Conservation (phyloP, 2,113 vertebrate genomes). For the Catagonus wagneri region DNA sequence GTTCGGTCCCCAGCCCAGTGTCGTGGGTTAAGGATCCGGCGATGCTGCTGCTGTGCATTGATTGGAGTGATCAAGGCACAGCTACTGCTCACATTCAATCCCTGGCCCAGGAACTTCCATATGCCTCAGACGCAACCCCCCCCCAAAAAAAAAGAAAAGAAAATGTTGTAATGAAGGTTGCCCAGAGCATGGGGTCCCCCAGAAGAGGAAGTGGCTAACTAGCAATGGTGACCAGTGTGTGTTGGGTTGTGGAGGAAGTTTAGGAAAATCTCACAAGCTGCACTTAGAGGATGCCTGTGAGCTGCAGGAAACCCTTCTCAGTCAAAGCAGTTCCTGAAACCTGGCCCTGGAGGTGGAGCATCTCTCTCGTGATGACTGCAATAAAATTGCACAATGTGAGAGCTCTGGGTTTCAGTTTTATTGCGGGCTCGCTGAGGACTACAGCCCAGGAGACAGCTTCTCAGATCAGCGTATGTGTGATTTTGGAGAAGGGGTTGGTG, state of each 20-base stretch:
- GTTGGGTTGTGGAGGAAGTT: background rate
- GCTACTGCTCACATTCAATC: no score
- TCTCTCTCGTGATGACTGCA: background rate
- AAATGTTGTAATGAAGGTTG: background rate
- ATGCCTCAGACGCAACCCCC: no score
- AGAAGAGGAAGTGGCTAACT: background rate
- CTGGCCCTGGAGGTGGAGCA: background rate
- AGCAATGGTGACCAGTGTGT: no score
- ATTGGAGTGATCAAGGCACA: no score
- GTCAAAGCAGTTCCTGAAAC: background rate
- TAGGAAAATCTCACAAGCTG: background rate
- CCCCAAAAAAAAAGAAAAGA: background rate
- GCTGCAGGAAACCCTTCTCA: background rate
- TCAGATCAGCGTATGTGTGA: background rate
- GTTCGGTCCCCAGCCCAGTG: no score
- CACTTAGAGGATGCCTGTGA: no score
- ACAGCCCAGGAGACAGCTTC: background rate
- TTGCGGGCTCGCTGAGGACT: background rate
- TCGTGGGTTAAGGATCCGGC: no score
- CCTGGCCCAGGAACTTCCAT: no score
- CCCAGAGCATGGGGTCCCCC: background rate
- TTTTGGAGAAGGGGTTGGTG: background rate
- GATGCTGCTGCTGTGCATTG: no score
- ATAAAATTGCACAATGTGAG: background rate
- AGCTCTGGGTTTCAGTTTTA: background rate